These are phyloP conservation scores for Rostratula benghalensis DNA, from an alignment of 2,113 vertebrate genomes.

Conservation along the genomic window DNA sequence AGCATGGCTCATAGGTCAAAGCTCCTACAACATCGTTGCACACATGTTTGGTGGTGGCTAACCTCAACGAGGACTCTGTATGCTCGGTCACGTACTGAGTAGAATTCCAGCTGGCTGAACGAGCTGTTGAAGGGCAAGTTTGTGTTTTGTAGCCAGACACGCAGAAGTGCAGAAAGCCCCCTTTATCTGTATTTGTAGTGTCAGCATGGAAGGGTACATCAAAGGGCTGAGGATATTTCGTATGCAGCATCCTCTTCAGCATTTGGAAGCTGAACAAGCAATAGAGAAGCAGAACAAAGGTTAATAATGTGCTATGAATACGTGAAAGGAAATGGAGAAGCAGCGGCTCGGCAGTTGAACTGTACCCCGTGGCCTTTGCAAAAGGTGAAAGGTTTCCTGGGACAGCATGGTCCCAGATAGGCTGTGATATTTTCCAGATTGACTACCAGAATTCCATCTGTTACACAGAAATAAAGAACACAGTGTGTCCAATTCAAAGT, in stretches of 20 bases:
- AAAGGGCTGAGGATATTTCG: not conserved
- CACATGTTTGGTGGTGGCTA: not conserved
- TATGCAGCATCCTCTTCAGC: not conserved
- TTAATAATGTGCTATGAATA: slow-evolving; percentile 2
- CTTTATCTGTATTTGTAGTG: not conserved
- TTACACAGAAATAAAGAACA: not conserved
- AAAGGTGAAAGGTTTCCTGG: not conserved
- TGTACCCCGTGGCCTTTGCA: not conserved
- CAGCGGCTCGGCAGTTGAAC: not conserved
- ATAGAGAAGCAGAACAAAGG: not conserved
- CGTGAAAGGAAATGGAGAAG: not conserved
- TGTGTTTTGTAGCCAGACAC: not conserved
- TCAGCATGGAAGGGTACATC: not conserved
- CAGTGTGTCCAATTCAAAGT: not conserved
- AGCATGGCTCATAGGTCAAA: not conserved
- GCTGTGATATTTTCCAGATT: not conserved
- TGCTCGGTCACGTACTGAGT: not conserved
- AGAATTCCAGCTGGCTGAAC: not conserved
- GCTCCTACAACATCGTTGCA: not conserved
- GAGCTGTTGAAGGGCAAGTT: slow-evolving; percentile 8
- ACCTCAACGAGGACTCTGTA: not conserved
- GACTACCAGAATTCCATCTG: not conserved
- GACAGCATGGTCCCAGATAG: not conserved
- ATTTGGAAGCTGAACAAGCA: not conserved
- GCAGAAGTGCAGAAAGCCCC: not conserved